Percentiles rank a stretch among this genome's conserved stretches.
Conservation (phyloP, 2,113 vertebrate genomes). For the Indri indri region DNA sequence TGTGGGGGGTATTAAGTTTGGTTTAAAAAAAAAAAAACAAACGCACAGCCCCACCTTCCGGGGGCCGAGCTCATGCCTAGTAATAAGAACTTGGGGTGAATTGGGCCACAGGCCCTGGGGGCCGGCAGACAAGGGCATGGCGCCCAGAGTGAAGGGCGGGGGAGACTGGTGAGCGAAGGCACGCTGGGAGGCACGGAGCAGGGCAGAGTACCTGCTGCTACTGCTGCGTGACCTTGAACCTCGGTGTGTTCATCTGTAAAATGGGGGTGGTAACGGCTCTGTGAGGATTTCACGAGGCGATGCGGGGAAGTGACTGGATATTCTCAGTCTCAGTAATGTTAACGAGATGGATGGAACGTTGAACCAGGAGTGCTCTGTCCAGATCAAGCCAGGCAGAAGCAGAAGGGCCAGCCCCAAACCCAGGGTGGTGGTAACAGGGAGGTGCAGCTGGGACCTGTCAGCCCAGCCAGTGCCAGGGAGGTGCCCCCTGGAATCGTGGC, state of each 20-base stretch:
- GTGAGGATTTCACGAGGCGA: neutral
- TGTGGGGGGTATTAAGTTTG: neutral
- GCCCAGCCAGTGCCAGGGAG: neutral
- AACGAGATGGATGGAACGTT: neutral
- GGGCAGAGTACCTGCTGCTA: rapidly evolving
- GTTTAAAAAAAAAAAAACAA: neutral
- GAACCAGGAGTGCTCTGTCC: neutral
- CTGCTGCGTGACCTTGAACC: neutral
- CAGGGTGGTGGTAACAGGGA: neutral
- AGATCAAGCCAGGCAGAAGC: neutral
- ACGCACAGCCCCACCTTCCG: neutral
- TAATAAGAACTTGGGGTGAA: neutral
- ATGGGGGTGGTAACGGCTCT: neutral
- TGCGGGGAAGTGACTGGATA: too few relatives aligned
- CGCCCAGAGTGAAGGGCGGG: neutral
- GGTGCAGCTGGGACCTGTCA: rapidly evolving
- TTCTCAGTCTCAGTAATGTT: neutral
- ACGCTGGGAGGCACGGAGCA: neutral
- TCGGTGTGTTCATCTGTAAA: neutral
- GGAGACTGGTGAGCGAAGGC: neutral
- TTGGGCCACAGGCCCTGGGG: neutral
- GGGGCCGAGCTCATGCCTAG: neutral
- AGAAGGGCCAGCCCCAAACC: neutral
- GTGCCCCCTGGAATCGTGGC: neutral
- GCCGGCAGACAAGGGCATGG: neutral